These are phyloP conservation scores for Xenentodon cancila DNA, from an alignment of 2,797 vertebrate species.

Conservation along the genomic window DNA sequence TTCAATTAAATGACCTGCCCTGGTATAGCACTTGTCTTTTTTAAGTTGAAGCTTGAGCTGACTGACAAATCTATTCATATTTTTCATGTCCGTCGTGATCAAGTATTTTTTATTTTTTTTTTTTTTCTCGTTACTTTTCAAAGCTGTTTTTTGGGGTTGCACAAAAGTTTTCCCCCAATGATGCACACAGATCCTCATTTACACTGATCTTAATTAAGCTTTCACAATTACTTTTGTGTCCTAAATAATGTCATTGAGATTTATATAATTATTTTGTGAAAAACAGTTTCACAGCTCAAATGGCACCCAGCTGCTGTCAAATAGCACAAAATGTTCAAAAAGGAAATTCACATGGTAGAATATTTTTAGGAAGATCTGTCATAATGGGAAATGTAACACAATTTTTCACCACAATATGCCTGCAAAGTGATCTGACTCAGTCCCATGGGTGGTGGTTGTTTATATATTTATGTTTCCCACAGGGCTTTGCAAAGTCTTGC, in stretches of 20 bases:
- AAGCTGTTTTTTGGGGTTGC: too few species aligned
- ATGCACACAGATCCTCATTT: too few species aligned
- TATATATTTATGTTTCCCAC: slow-evolving; percentile 43
- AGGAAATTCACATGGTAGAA: slow-evolving; percentile 2
- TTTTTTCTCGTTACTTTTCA: too few species aligned
- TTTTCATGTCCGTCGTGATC: too few species aligned
- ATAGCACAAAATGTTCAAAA: slow-evolving; percentile 24
- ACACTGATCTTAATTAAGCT: too few species aligned
- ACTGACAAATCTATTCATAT: not conserved
- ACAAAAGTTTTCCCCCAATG: too few species aligned
- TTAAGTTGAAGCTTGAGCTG: not conserved
- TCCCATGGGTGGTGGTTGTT: slow-evolving; percentile 30
- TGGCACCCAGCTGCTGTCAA: not conserved
- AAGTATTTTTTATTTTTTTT: too few species aligned
- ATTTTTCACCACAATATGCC: slow-evolving; percentile 12
- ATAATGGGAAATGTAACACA: slow-evolving; percentile 20
- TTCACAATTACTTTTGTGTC: too few species aligned
- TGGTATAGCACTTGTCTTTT: too few species aligned
- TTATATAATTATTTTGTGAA: too few species aligned
- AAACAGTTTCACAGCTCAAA: not conserved
- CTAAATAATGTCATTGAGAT: too few species aligned
- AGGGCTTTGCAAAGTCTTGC: slow-evolving; percentile 38
- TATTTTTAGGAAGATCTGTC: slow-evolving; percentile 13
- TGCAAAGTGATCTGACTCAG: slow-evolving; percentile 7
- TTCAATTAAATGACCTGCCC: too few species aligned